Conservation (phyloP, 2,888 invertebrate species). For the Tuta absoluta region DNA sequence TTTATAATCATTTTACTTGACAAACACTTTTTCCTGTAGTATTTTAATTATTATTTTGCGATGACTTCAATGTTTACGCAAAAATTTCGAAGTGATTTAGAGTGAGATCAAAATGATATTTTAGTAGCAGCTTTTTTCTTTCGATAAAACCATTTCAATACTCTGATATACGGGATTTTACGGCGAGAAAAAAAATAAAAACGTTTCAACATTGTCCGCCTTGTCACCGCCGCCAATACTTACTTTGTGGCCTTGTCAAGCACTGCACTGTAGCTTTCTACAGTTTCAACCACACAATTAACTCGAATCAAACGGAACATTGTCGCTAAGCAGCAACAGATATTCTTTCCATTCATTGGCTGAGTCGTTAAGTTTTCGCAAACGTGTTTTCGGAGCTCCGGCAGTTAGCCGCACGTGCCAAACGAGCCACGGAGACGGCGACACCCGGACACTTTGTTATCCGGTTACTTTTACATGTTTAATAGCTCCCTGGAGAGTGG, state of each 20-base stretch:
- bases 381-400: slow-evolving; percentile 57
- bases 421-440: slow-evolving; percentile 49
- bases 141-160: no score
- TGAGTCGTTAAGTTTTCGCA: slow-evolving; percentile 69
- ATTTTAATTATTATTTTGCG: neutral
- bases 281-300: neutral
- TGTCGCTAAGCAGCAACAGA: slow-evolving; percentile 11
- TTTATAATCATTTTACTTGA: slow-evolving; percentile 35
- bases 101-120: no score
- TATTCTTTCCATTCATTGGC: slow-evolving; percentile 43
- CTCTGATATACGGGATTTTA: no score
- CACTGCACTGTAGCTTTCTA: neutral
- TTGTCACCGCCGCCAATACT: neutral
- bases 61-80: no score
- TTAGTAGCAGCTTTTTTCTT: no score
- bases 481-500: slow-evolving; percentile 67
- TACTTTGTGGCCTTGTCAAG: no score
- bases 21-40: neutral
- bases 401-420: slow-evolving; percentile 73
- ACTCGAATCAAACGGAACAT: neutral
- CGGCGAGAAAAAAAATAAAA: no score
- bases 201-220: neutral
- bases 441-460: slow-evolving; percentile 71
- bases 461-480: slow-evolving; percentile 78
- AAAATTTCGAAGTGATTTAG: no score